Evolutionary conservation across 2,797 vertebrate species (phyloP), one percentile per base, ranked within the genome.

Genomic region (Acrossocheilus wenchowensis): DNA sequence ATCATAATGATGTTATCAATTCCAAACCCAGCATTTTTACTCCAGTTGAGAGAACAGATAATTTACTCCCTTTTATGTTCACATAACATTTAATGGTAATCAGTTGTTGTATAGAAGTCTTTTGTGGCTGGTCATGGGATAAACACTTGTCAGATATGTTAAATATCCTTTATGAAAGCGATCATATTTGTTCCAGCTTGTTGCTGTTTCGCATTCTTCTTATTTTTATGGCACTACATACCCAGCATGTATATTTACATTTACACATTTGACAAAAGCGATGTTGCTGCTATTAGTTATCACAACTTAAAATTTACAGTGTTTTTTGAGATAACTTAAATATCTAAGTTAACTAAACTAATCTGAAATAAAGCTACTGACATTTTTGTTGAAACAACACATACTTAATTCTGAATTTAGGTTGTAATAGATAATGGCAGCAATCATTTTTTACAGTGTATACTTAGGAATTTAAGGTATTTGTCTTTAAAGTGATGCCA

Each of bases 401-500:
- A 66, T 17, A 66, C 30, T 34, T 8, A 68, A 19, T 68, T 17
- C 15, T 36, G 30, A 68, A 36, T 68, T 36, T 19, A 68, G 34
- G 6, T 36, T 68, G 7, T 36, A 17, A 36, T 68, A 19, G 6
- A 0, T 9, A 68, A 68, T 36, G 6, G 7, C 30, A 68, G 30
- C 8, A 68, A 19, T 68, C 3, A 0, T 36, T 36, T 68, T 36
- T 7, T 36, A 68, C 64, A 36, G 64, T 36, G 30, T 36, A 7
- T 19, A 34, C 30, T 30, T 64, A 2, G 19, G 74, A 54, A 81
- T 75, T 50, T 68, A 69, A 83, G 23, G 8, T 71, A 85, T 85
- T 80, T 89, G 78, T 77, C 50, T 64, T 84, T 82, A 88, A 64
- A 80, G 50, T 73, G 66, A 64, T 50, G 79, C 52, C 78, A 82